A percentile compares a stretch with the other conserved stretches of the same genome.
Evolutionary conservation across 2,797 vertebrate genomes (phyloP).

Genomic region (Hoplostethus mediterraneus): DNA sequence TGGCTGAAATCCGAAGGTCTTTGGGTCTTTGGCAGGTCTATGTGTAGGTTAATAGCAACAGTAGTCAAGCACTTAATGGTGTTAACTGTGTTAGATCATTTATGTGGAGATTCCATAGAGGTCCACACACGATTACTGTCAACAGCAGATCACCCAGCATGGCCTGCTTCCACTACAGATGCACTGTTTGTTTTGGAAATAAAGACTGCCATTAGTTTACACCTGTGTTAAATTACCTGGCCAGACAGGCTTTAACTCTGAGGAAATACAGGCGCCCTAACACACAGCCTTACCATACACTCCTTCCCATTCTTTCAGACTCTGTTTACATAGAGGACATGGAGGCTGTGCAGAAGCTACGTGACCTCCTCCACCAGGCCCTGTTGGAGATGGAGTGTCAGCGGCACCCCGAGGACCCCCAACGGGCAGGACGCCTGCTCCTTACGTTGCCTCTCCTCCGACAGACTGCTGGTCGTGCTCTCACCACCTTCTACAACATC

Average conservation of each 20-base stretch:
- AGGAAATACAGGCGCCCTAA: not conserved
- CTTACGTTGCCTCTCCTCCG: slow-evolving; percentile 92
- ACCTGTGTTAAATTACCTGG: slow-evolving; percentile 1
- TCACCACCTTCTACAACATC: slow-evolving; percentile 94
- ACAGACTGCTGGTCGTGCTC: slow-evolving; percentile 92
- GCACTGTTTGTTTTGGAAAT: slow-evolving; percentile 73
- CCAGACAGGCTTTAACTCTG: slow-evolving; percentile 2
- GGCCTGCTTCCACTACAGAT: slow-evolving; percentile 45
- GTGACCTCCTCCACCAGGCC: slow-evolving; percentile 92
- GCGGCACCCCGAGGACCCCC: slow-evolving; percentile 83
- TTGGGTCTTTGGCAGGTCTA: too few relatives aligned
- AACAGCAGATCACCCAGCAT: slow-evolving; percentile 46
- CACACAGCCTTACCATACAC: slow-evolving; percentile 15
- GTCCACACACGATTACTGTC: slow-evolving; percentile 57
- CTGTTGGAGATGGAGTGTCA: slow-evolving; percentile 91
- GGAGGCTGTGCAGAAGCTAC: slow-evolving; percentile 92
- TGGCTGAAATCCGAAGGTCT: not conserved
- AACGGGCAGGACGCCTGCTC: slow-evolving; percentile 90
- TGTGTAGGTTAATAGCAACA: too few relatives aligned
- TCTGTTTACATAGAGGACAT: slow-evolving; percentile 95
- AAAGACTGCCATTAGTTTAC: slow-evolving; percentile 16
- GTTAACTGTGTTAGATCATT: too few relatives aligned
- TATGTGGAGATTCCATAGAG: not conserved
- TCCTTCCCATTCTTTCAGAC: slow-evolving; percentile 75
- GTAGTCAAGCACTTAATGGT: too few relatives aligned